Evolutionary conservation across 2,888 invertebrate species (phyloP), one percentile per base, ranked within the genome.

Genomic region (Spialia ferax): DNA sequence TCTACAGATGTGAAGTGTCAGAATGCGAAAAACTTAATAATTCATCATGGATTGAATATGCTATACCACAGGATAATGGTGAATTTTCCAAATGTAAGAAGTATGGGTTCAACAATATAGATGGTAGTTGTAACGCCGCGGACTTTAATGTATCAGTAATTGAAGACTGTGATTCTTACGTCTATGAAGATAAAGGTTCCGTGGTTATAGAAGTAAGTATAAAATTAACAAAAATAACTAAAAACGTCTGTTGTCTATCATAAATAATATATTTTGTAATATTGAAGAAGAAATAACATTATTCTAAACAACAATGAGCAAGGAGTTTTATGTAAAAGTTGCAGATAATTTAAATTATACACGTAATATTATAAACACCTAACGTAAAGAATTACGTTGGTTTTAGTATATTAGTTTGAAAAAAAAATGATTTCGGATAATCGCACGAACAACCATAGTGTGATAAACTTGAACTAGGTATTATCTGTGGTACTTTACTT

Each of bases 201-300:
- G 94, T 95, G 72, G 89, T 93, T 8, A 94, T 88, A 80, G 95
- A 95, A 83, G 95, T 95, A 80, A 87, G 86, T 15, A 32, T 7
- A 32, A 32, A 32, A 32, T 7, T 32, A n/a, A 26, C 4, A n/a
- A 13, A n/a, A 15, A 42, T 42, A 42, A 15, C n/a, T n/a, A n/a
- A n/a, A n/a, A n/a, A n/a, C n/a, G n/a, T n/a, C n/a, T n/a, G n/a
- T n/a, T n/a, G n/a, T n/a, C n/a, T n/a, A n/a, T n/a, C n/a, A n/a
- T n/a, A n/a, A n/a, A n/a, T n/a, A n/a, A n/a, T n/a, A n/a, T n/a
- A 42, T 6, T 42, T n/a, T 42, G 3, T n/a, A 6, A n/a, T 42
- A 5, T 42, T 11, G 15, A 42, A 10, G 3, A 38, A 38, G 10
- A 38, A 13, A 10, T 38, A n/a, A n/a, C n/a, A n/a, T n/a, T n/a